Base-by-base conservation (phyloP, 1,140 invertebrate genomes). In the Scaptomyza hsui region DNA sequence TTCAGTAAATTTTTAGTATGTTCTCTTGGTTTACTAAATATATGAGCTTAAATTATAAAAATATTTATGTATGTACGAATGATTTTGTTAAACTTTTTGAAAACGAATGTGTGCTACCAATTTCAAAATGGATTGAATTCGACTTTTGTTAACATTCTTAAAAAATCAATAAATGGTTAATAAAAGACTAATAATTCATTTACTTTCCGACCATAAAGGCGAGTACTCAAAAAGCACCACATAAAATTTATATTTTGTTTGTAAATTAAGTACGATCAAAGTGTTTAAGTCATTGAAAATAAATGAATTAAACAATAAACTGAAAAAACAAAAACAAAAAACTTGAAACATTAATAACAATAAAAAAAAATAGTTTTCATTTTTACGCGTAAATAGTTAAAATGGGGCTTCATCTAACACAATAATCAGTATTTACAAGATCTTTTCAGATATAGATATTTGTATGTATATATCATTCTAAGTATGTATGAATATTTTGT, bases 251-350 rank as follows among this genome's bases (percentile, higher is more conserved):
- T 49, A 15, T 65, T 56, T 75, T 78, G 82, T 88, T 75, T 78
- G 82, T 88, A 86, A 86, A 86, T 86, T 86, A 86, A 86, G 81
- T 86, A 86, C 81, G 39, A 64, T 70, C 18, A 49, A 80, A 64
- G 37, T 15, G 37, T 61, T 74, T 48, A 26, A 60, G 32, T 53
- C 42, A 26, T 49, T 59, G 19, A 70, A 75, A 65, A 41, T 64
- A 41, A 48, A 24, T 44, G n/a, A 32, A n/a, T n/a, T n/a, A 83
- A 81, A 83, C 71, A 74, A 81, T 80, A 77, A 86, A 64, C 56
- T 70, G 64, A 15, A 63, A 47, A 70, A 85, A 85, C 81, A 85
- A 81, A 88, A 85, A 85, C 77, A 86, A 83, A 39, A 47, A 67
- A 53, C 32, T 52, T 52, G 53, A 49, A 74, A 70, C 60, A 74